Percentiles rank a stretch among this genome's conserved stretches.
Conservation (phyloP, 2,113 vertebrate species). For the Macroglossus sobrinus region DNA sequence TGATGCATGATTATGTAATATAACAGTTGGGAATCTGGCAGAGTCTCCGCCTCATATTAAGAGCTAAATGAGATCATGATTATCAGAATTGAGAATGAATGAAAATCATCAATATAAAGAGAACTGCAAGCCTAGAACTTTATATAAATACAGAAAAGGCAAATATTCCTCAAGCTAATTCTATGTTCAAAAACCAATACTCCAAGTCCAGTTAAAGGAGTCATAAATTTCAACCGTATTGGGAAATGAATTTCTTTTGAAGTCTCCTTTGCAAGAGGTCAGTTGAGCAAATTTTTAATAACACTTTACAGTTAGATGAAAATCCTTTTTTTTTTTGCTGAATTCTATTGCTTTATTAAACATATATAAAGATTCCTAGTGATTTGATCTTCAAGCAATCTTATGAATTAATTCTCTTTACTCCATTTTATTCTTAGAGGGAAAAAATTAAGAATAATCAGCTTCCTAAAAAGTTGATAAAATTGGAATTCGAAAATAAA, state of each 20-base stretch:
- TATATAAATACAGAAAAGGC: neutral
- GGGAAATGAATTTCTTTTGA: neutral
- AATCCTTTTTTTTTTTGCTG: neutral
- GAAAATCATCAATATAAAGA: neutral
- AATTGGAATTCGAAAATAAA: neutral
- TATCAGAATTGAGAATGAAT: neutral
- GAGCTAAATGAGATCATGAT: neutral
- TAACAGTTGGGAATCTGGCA: neutral
- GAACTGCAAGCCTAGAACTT: neutral
- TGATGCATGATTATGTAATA: neutral
- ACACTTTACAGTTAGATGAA: constrained; percentile 45
- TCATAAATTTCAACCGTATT: neutral
- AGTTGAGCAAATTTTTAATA: constrained; percentile 11
- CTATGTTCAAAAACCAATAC: neutral
- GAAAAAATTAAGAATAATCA: neutral
- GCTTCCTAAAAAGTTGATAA: neutral
- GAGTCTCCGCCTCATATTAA: neutral
- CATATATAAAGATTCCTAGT: neutral
- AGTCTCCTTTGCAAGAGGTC: neutral
- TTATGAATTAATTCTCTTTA: neutral
- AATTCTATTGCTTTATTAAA: constrained; percentile 22
- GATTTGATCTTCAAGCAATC: neutral
- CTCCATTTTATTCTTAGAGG: neutral
- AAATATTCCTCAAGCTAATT: neutral
- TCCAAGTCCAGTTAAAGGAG: neutral